phyloP scores from a whole-genome alignment of 2,797 vertebrate genomes.

The Bryconaethiops microstoma region DNA sequence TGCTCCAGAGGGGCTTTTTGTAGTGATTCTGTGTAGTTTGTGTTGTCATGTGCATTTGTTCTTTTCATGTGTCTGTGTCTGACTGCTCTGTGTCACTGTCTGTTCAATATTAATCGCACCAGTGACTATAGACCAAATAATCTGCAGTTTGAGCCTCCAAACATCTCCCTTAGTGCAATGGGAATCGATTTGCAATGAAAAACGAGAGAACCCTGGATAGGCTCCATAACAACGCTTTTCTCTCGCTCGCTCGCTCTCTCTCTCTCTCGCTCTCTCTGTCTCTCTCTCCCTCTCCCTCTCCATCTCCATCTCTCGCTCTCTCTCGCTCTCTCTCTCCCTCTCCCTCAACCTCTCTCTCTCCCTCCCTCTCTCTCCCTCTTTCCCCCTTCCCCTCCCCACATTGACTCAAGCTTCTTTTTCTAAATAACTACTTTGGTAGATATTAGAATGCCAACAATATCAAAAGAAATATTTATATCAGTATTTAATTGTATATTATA shows the following conservation, averaged over 20 bases:
- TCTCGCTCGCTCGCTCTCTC: neutral
- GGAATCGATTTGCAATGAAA: neutral
- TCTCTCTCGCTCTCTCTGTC: too few relatives aligned
- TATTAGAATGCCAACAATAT: too few relatives aligned
- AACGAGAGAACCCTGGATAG: neutral
- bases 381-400: too few relatives aligned
- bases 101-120: neutral
- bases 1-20: neutral
- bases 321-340: neutral
- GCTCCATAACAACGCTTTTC: neutral
- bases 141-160: neutral
- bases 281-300: too few relatives aligned
- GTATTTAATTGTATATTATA: too few relatives aligned
- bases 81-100: neutral
- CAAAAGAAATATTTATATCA: too few relatives aligned
- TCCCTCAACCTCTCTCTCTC: too few relatives aligned
- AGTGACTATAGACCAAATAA: neutral
- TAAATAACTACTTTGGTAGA: too few relatives aligned
- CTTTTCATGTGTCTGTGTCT: neutral
- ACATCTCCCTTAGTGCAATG: too few relatives aligned
- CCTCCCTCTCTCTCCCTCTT: too few relatives aligned
- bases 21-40: neutral
- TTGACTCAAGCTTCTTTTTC: too few relatives aligned
- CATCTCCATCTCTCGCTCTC: too few relatives aligned
- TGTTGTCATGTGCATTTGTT: neutral